Base-by-base conservation (phyloP, 2,797 vertebrate genomes). In the Myripristis jacobus region DNA sequence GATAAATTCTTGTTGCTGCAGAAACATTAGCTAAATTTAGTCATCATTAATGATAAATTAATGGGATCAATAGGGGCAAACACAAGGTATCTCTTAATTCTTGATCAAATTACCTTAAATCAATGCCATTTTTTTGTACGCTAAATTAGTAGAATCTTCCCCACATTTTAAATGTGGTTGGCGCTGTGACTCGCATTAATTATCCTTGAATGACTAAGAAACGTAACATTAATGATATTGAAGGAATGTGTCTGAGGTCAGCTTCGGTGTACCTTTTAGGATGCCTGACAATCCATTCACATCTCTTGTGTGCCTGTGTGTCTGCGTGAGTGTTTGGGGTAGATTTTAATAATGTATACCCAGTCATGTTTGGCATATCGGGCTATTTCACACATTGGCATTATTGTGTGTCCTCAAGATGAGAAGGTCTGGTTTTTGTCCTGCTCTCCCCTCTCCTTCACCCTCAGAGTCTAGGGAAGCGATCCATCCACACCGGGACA, bases 281-380 rank as follows among this genome's bases (percentile, higher is more conserved):
- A 84, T 79, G 84, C 86, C 86, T 82, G 87, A 90, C 85, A 84
- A 88, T 90, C 80, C 79, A 83, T 80, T 77, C 76, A 80, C 84
- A 82, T 85, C 72, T 81, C 54, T 79, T 44, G 22, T 57, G 44
- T 4, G 24, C 27, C 36, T 27, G 25, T 15, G 65, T 36, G 31
- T 31, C 7, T 66, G 34, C 56, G 53, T 43, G 46, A 41, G 44
- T 58, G 66, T 47, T 57, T 36, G 15, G 24, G 51, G 48, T 68
- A 46, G 29, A 60, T 38, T 52, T 41, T 62, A 77, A 55, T 77
- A 21, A 70, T 65, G 66, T 29, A 29, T 29, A 29, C 70, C 79
- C 77, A 34, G 64, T 70, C 41, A 18, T 63, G 66, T 58, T 36
- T 43, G 41, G 22, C 13, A 16, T 24, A 24, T 21, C 22, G 12